phyloP scores from a whole-genome alignment of 2,113 vertebrate genomes.

The Gracilinanus agilis region DNA sequence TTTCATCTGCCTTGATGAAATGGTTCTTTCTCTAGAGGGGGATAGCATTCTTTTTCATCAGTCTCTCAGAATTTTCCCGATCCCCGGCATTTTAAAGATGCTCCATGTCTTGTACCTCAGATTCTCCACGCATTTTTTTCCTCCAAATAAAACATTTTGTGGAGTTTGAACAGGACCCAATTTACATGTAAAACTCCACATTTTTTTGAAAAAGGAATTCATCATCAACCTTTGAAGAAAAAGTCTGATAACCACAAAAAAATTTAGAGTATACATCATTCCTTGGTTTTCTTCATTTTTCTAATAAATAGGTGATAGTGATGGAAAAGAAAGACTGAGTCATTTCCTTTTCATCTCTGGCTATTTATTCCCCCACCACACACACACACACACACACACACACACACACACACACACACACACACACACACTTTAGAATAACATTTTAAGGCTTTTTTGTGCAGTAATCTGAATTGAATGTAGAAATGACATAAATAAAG shows the following conservation, averaged over 20 bases:
- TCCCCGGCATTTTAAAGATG: slow-evolving; percentile 35
- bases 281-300: slow-evolving; percentile 27
- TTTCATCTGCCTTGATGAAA: too few relatives aligned
- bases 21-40: too few relatives aligned
- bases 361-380: slow-evolving; percentile 22
- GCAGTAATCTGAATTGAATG: slow-evolving; percentile 51
- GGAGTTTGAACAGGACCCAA: neutral
- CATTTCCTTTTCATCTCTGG: slow-evolving; percentile 37
- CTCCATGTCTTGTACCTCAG: slow-evolving; percentile 28
- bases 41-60: too few relatives aligned
- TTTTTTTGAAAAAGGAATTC: neutral
- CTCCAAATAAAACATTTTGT: slow-evolving; percentile 33
- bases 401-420: too few relatives aligned
- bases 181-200: neutral
- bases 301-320: neutral
- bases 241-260: slow-evolving; percentile 1
- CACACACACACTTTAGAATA: slow-evolving; percentile 55
- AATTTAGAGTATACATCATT: slow-evolving; percentile 37
- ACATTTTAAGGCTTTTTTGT: slow-evolving; percentile 47
- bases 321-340: slow-evolving; percentile 46
- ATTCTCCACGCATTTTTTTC: neutral
- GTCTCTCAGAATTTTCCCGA: too few relatives aligned
- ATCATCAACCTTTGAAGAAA: neutral
- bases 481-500: slow-evolving; percentile 46
- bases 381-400: too few relatives aligned